Evolutionary conservation across 2,113 vertebrate genomes (phyloP).

Genomic region (Fukomys damarensis): DNA sequence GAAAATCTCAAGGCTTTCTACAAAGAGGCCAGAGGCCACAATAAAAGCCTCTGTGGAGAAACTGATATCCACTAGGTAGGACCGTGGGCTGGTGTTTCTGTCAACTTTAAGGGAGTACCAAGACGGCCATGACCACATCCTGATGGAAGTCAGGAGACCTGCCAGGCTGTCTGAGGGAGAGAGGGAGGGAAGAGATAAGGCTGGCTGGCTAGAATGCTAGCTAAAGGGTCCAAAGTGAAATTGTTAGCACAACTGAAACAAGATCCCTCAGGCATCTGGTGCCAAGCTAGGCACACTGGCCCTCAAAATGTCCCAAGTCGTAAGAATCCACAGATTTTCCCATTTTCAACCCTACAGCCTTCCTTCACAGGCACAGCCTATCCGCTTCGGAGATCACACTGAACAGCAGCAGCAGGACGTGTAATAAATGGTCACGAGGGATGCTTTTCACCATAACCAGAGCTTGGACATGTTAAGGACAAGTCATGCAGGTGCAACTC

Average conservation of each 20-base stretch:
- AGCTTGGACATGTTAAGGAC: background rate
- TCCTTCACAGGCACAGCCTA: rapidly evolving
- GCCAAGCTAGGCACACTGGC: background rate
- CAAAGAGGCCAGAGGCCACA: background rate
- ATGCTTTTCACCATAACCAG: background rate
- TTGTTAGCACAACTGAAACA: background rate
- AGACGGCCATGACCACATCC: background rate
- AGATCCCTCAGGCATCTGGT: background rate
- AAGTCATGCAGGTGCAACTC: background rate
- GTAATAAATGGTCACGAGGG: background rate
- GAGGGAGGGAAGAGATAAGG: rapidly evolving
- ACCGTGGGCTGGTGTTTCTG: background rate
- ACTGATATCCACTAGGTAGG: background rate
- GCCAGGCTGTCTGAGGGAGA: background rate
- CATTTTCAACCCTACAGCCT: background rate
- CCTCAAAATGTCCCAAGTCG: background rate
- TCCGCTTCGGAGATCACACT: background rate
- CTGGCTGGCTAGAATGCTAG: background rate
- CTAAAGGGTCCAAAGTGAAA: background rate
- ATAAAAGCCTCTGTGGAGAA: background rate
- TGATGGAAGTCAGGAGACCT: background rate
- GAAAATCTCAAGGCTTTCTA: background rate
- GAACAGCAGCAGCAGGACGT: background rate
- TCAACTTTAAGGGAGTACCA: background rate
- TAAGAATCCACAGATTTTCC: background rate